Evolutionary conservation across 2,888 invertebrate genomes (phyloP).

Genomic region (Pinctada fucata): DNA sequence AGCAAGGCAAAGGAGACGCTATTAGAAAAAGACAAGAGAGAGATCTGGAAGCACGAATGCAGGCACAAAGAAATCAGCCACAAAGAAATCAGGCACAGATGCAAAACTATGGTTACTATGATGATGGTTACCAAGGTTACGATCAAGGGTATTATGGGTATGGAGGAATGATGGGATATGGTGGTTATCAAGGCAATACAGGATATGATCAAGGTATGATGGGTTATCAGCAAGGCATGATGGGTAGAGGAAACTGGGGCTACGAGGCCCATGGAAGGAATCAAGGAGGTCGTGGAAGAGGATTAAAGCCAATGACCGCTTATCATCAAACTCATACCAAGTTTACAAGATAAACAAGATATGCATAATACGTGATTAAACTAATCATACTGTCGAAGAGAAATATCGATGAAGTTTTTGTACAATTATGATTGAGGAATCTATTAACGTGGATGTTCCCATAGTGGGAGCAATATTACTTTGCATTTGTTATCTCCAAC

Average conservation of each 20-base stretch:
- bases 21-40: neutral
- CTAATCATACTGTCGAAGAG: no score
- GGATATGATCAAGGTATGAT: neutral
- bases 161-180: neutral
- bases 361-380: no score
- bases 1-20: neutral
- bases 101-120: neutral
- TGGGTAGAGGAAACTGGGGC: constrained; percentile 1
- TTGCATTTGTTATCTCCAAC: no score
- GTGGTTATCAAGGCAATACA: neutral
- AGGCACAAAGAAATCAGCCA: neutral
- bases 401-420: no score
- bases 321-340: constrained; percentile 12
- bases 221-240: neutral
- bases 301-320: neutral
- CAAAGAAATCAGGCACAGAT: neutral
- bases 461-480: no score
- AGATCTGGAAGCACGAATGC: neutral
- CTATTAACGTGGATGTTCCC: no score
- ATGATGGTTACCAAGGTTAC: neutral
- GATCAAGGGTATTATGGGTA: constrained; percentile 1
- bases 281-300: constrained; percentile 16
- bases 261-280: constrained; percentile 2
- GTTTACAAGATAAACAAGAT: constrained; percentile 8
- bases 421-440: no score